Evolutionary conservation across 2,797 vertebrate species (phyloP).

Genomic region (Pangasius larnaudii): DNA sequence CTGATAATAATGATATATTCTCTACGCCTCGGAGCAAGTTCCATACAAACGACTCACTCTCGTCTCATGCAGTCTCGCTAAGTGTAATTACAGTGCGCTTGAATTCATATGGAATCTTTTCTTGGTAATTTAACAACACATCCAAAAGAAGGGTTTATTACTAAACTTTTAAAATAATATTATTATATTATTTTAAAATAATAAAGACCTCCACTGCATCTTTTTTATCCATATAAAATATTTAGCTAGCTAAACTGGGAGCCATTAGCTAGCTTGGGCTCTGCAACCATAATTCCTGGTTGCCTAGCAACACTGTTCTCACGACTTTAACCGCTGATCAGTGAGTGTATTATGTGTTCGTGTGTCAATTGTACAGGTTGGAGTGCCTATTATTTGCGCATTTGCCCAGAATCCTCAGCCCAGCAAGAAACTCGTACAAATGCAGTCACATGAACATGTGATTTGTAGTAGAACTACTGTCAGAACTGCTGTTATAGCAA

Average conservation of each 20-base stretch:
- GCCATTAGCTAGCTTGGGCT: not conserved
- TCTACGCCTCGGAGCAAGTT: not conserved
- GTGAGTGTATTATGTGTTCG: not conserved
- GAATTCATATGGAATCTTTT: not conserved
- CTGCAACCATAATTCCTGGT: not conserved
- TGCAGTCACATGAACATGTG: not conserved
- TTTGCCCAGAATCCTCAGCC: not conserved
- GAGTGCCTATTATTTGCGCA: not conserved
- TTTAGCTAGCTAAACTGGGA: not conserved
- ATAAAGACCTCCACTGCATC: not conserved
- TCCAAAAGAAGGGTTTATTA: not conserved
- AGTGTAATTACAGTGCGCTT: not conserved
- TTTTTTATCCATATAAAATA: not conserved
- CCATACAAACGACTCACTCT: not conserved
- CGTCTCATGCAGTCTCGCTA: not conserved
- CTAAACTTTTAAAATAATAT: not conserved
- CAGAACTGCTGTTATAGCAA: not conserved
- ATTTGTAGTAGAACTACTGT: not conserved
- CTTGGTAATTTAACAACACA: not conserved
- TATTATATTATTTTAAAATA: not conserved
- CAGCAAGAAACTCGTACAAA: not conserved
- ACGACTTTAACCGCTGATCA: not conserved
- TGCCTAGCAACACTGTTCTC: not conserved
- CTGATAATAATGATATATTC: not conserved
- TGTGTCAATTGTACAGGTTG: not conserved